phyloP scores from a whole-genome alignment of 2,113 vertebrate species.

The Sceloporus tristichus region DNA sequence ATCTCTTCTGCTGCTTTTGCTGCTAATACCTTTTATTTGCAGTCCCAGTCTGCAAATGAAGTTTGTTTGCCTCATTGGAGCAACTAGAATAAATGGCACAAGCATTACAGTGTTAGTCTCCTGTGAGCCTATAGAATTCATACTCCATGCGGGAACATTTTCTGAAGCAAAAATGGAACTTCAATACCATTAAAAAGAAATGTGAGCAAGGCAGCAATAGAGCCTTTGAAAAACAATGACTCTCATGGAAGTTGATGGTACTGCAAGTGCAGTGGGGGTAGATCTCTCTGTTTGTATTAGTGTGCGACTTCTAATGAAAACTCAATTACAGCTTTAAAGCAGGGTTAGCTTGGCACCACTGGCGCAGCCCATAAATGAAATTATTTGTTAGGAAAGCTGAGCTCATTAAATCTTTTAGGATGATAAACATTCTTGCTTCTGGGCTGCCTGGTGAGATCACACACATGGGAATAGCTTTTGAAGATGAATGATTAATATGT shows the following conservation, averaged over 20 bases:
- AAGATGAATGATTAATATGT: background rate
- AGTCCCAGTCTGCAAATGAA: background rate
- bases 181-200: background rate
- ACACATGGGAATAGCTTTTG: background rate
- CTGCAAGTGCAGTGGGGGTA: background rate
- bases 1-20: background rate
- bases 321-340: background rate
- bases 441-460: accelerated
- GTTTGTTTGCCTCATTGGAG: background rate
- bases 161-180: slow-evolving; percentile 11
- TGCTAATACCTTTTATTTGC: background rate
- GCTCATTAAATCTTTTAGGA: slow-evolving; percentile 23
- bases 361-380: background rate
- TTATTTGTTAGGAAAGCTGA: background rate
- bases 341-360: background rate
- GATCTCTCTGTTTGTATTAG: background rate
- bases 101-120: background rate
- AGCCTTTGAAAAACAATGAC: slow-evolving; percentile 1
- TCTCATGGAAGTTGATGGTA: background rate
- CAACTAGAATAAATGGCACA: background rate
- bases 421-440: background rate
- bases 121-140: background rate
- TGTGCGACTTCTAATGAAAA: background rate
- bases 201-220: background rate
- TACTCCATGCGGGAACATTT: background rate